Percentiles rank a stretch among this genome's conserved stretches.
Evolutionary conservation across 1,140 invertebrate genomes (phyloP).

Genomic region (Littorina saxatilis): DNA sequence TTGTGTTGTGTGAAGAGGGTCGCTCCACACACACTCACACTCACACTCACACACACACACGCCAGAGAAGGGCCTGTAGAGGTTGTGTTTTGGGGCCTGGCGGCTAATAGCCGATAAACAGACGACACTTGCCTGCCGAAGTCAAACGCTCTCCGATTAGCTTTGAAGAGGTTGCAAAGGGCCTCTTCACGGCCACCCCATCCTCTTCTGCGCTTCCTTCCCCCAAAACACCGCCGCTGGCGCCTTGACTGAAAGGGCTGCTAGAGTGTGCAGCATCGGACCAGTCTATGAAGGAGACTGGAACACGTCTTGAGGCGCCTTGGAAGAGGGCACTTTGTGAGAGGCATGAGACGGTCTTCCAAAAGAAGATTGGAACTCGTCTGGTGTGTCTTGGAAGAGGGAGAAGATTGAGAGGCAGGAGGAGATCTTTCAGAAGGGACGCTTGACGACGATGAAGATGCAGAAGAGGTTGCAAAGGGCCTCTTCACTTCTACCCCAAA

Average conservation of each 20-base stretch:
- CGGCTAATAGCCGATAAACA: slow-evolving; percentile 32
- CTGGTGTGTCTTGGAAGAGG: too few species aligned
- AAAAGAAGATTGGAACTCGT: too few species aligned
- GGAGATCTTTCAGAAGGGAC: too few species aligned
- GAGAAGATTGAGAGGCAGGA: too few species aligned
- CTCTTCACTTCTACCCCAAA: background rate
- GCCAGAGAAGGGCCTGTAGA: background rate
- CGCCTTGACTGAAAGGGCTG: background rate
- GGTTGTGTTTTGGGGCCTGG: slow-evolving; percentile 3
- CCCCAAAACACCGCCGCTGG: background rate
- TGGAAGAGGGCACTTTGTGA: too few species aligned
- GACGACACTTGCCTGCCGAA: slow-evolving; percentile 17
- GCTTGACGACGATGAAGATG: too few species aligned
- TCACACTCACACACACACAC: too few species aligned
- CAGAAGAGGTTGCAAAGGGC: background rate
- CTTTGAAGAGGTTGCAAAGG: slow-evolving; percentile 9
- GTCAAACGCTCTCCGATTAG: slow-evolving; percentile 24
- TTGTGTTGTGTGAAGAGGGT: slow-evolving; percentile 5
- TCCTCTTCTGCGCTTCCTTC: background rate
- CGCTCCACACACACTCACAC: background rate
- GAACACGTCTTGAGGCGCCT: too few species aligned
- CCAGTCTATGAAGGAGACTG: too few species aligned
- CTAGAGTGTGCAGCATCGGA: too few species aligned
- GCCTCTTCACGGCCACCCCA: background rate
- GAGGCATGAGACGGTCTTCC: too few species aligned